These are phyloP conservation scores for Perca fluviatilis DNA, from an alignment of 2,113 vertebrate species.

Conservation along the genomic window DNA sequence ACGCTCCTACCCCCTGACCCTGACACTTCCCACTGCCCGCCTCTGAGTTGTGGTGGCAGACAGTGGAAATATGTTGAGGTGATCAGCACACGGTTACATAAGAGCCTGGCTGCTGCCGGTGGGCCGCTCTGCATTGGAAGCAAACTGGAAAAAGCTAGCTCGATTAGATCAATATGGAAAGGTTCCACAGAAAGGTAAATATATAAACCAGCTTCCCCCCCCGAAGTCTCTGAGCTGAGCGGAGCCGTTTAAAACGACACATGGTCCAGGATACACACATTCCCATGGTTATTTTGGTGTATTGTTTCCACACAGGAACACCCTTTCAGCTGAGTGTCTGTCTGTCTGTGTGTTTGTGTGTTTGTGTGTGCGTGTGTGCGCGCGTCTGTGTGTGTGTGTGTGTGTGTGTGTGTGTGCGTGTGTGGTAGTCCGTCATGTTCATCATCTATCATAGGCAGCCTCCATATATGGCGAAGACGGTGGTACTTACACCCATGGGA, in stretches of 20 bases:
- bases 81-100: slow-evolving; percentile 43
- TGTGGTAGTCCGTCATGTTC: too few species aligned
- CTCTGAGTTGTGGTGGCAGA: neutral
- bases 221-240: neutral
- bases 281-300: slow-evolving; percentile 32
- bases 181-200: slow-evolving; percentile 23
- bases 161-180: slow-evolving; percentile 34
- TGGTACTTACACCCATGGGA: too few species aligned
- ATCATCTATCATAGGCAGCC: too few species aligned
- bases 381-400: too few species aligned
- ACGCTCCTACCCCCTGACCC: neutral
- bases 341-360: too few species aligned
- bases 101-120: slow-evolving; percentile 24
- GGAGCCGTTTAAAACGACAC: slow-evolving; percentile 8
- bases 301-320: slow-evolving; percentile 21
- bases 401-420: too few species aligned
- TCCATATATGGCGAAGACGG: too few species aligned
- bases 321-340: neutral
- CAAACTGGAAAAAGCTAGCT: slow-evolving; percentile 44
- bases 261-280: slow-evolving; percentile 26
- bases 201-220: slow-evolving; percentile 8
- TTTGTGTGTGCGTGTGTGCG: too few species aligned
- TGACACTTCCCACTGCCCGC: neutral
- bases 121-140: neutral
- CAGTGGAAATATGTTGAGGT: slow-evolving; percentile 31